Evolutionary conservation across 2,888 invertebrate species (phyloP), one percentile per base, ranked within the genome.

Genomic region (Metalampra italica): DNA sequence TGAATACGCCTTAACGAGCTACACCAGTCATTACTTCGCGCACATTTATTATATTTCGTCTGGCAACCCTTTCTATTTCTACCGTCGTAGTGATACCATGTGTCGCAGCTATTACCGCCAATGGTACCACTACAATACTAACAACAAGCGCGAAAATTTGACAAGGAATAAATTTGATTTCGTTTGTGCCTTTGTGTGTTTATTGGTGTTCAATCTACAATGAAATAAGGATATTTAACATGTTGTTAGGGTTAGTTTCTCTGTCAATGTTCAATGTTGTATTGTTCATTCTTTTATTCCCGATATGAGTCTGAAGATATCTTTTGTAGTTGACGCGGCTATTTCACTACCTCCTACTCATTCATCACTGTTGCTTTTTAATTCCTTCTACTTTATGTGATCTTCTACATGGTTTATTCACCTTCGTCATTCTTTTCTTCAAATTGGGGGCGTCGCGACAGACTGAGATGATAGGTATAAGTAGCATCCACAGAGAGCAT

Each of bases 81-180:
- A 15, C 7, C 3, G 34, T 7, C 34, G 56, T 52, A 65, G 68
- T 60, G 75, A 71, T 69, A 78, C 72, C 88, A 89, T 87, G 87
- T 88, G 88, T 82, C 78, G 59, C 55, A 66, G 68, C 87, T 79
- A 89, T 88, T 89, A 86, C 77, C 72, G 64, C 66, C 63, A 63
- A 68, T 68, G 68, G 73, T 56, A 73, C 76, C 73, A 76, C 76
- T 74, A 78, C 78, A 64, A 78, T 70, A 63, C 66, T 60, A 59
- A 64, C 62, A 76, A 82, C 82, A 83, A 86, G 82, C 85, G 83
- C 59, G 62, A 66, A 70, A 75, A 78, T 83, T 80, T 86, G 83
- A 84, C 86, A 86, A 78, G 79, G 75, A 74, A 86, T 85, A 85
- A 87, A 88, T 87, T 84, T 66, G 76, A 83, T 86, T 83, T 75